Conservation (phyloP, 2,113 vertebrate species). For the Sinocyclocheilus grahami region DNA sequence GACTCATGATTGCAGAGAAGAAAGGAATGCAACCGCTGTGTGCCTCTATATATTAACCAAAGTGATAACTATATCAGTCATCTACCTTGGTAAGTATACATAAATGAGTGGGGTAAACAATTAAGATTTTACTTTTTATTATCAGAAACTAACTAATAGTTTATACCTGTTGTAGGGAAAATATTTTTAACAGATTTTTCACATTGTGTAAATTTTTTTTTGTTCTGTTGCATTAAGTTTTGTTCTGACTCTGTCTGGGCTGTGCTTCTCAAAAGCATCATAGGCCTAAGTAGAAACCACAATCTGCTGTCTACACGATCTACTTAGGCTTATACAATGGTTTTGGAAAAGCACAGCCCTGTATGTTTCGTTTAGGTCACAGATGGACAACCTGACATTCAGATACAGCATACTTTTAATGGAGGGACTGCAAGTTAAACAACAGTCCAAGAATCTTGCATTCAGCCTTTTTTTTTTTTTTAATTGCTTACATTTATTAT, state of each 20-base stretch:
- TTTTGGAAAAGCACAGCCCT: background rate
- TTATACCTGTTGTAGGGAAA: too few relatives aligned
- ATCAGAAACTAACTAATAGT: too few relatives aligned
- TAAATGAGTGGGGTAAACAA: background rate
- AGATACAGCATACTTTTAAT: conserved; percentile 42
- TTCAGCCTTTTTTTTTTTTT: conserved; percentile 45
- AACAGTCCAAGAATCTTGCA: background rate
- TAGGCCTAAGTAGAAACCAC: background rate
- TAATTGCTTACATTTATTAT: conserved; percentile 60
- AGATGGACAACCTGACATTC: conserved; percentile 63
- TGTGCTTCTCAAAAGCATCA: background rate
- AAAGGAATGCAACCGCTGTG: background rate
- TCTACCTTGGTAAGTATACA: background rate
- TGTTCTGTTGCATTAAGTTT: background rate
- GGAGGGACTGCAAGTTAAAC: conserved; percentile 59
- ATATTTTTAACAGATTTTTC: too few relatives aligned
- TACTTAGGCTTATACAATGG: background rate
- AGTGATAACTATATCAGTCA: background rate
- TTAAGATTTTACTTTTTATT: background rate
- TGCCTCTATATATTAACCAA: background rate
- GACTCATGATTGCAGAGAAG: background rate
- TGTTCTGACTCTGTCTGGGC: background rate
- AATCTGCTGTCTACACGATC: background rate
- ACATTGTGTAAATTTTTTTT: too few relatives aligned
- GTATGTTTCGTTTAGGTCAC: background rate